Base-by-base conservation (phyloP, 1,140 invertebrate species). In the Sipha flava region DNA sequence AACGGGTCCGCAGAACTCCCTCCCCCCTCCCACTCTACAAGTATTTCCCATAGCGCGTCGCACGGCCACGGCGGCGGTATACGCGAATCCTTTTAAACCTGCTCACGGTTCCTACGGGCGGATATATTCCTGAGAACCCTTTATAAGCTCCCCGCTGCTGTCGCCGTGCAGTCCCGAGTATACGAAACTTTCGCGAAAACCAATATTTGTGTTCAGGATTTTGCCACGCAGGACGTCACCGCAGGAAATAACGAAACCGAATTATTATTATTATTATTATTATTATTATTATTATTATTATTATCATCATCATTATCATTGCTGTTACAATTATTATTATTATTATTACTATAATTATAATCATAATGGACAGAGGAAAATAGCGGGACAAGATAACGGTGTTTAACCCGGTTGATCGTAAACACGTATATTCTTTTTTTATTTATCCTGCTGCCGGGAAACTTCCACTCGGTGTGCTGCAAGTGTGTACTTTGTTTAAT, bases 171-270 rank as follows among this genome's bases (percentile, higher is more conserved):
- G 43, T 21, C 29, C 47, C 23, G 70, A 31, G 43, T 9, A 29
- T 29, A 29, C 45, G 70, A 73, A 77, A 77, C 52, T 77, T 77
- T 77, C 52, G 23, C 52, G 52, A 77, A 77, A 40, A 77, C 73
- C 73, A 77, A 77, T 77, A 77, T 77, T 77, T 77, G 73, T n/a
- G 49, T 77, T 59, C 52, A 10, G 73, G 52, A 34, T 77, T 77
- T 77, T 26, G 34, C 73, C 49, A 31, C 10, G 23, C 47, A 29
- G 43, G 34, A 26, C 64, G 64, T 66, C 64, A 43, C 64, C 37
- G 14, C 34, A 40, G 37, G 34, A 66, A 66, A 66, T 66, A 43
- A 66, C 23, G 64, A 43, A 66, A 66, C 64, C 64, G 14, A 66
- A 66, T 43, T 66, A 66, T 66, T 66, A 66, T 66, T n/a, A 37